Conservation (phyloP, 1,140 invertebrate genomes). For the Coenobita brevimanus region DNA sequence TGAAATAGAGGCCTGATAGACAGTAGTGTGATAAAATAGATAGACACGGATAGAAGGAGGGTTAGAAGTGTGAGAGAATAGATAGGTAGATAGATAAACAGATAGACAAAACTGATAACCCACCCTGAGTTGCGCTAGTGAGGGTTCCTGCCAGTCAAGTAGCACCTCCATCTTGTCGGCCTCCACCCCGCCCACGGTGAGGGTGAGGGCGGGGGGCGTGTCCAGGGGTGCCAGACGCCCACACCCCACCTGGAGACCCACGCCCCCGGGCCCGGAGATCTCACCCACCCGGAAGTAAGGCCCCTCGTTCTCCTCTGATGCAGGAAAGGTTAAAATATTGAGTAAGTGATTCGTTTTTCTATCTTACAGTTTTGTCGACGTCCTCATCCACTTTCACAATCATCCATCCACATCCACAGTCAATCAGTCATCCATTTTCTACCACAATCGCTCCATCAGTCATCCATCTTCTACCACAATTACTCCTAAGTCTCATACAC, state of each 20-base stretch:
- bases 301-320: conserved; percentile 44
- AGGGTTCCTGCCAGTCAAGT: conserved; percentile 39
- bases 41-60: too few relatives aligned
- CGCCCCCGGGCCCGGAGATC: conserved; percentile 57
- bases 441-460: too few relatives aligned
- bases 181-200: conserved; percentile 40
- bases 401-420: too few relatives aligned
- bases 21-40: neutral
- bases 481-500: too few relatives aligned
- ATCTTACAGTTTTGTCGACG: too few relatives aligned
- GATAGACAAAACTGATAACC: neutral
- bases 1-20: too few relatives aligned
- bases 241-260: conserved; percentile 50
- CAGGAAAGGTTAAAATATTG: neutral
- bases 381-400: too few relatives aligned
- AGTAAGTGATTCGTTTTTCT: too few relatives aligned
- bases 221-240: conserved; percentile 53
- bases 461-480: too few relatives aligned
- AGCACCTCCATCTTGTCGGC: conserved; percentile 30
- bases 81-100: too few relatives aligned
- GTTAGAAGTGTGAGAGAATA: too few relatives aligned
- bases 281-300: conserved; percentile 54
- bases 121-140: conserved; percentile 40
- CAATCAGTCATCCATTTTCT: too few relatives aligned
- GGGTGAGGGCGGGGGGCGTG: conserved; percentile 54